Base-by-base conservation (phyloP, 2,797 vertebrate species). In the Myotis myotis region DNA sequence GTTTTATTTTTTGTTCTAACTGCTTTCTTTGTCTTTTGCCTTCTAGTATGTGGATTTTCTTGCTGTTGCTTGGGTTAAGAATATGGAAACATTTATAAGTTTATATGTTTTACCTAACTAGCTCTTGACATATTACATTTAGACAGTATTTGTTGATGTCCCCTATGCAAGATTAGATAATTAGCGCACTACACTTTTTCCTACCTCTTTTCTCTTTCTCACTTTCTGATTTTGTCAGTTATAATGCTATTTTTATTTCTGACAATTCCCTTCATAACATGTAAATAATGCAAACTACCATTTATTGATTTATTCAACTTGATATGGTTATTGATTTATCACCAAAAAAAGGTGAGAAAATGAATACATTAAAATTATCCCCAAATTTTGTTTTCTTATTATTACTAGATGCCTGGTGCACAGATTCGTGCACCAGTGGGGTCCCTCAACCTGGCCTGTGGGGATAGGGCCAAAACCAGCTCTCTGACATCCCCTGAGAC, bases 231-330 rank as follows among this genome's bases (percentile, higher is more conserved):
- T 83, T 76, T 79, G 47, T 86, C 49, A 79, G 0, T 38, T 68
- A 13, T 55, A 57, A n/a, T 74, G 25, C 38, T 49, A 86, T 57
- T 72, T 76, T 89, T 85, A 88, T 70, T 86, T 91, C 89, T 78
- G 33, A 5, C 55, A 30, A 75, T 71, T 87, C 2, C 2, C 23
- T 22, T 89, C 53, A 20, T 49, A 41, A 28, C 9, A 41, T 28
- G 44, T 41, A 79, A 71, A 78, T 33, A 84, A 49, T 71, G 81
- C 57, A 68, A 1, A 76, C 17, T 44, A 70, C 11, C 38, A 53
- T 44, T 92, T 95, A 25, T 60, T 81, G n/a, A 74, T 71, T 87
- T 92, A 74, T 70, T 82, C 36, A 53, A 10, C 30, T 90, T 75
- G 57, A 85, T 76, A 28, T 83, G 17, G 5, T 36, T 57, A 62